Evolutionary conservation across 2,113 vertebrate species (phyloP).

Genomic region (Gymnocephalus cernua): DNA sequence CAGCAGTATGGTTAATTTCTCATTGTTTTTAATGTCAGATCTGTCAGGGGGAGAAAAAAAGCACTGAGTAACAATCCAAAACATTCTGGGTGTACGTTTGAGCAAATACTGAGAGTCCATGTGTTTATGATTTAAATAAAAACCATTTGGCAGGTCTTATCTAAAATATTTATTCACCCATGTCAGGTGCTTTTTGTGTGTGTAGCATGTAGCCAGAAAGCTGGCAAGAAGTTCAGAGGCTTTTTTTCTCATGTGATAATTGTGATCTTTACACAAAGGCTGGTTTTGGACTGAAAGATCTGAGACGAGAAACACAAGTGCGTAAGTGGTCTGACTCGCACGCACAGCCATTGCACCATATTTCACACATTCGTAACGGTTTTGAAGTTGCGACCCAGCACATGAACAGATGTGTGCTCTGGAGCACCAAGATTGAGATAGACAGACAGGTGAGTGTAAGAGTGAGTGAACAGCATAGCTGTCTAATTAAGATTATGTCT

Average conservation of each 20-base stretch:
- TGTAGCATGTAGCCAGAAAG: background rate
- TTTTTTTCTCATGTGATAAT: slow-evolving; percentile 22
- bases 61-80: background rate
- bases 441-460: slow-evolving; percentile 64
- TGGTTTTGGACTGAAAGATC: slow-evolving; percentile 19
- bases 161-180: background rate
- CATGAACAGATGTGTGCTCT: slow-evolving; percentile 34
- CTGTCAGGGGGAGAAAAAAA: background rate
- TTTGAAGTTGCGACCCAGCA: background rate
- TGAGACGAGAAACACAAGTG: background rate
- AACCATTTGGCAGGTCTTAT: background rate
- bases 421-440: slow-evolving; percentile 41
- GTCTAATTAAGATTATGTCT: slow-evolving; percentile 78
- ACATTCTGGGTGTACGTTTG: background rate
- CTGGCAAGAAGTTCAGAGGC: background rate
- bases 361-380: background rate
- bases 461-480: slow-evolving; percentile 60
- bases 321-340: background rate
- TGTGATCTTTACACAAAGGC: slow-evolving; percentile 53
- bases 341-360: background rate
- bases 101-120: background rate
- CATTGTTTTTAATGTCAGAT: slow-evolving; percentile 13
- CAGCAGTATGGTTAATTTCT: background rate
- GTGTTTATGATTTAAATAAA: background rate
- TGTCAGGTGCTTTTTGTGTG: background rate